Evolutionary conservation across 1,140 invertebrate genomes (phyloP), one percentile per base, ranked within the genome.

Genomic region (Arctopsyche grandis): DNA sequence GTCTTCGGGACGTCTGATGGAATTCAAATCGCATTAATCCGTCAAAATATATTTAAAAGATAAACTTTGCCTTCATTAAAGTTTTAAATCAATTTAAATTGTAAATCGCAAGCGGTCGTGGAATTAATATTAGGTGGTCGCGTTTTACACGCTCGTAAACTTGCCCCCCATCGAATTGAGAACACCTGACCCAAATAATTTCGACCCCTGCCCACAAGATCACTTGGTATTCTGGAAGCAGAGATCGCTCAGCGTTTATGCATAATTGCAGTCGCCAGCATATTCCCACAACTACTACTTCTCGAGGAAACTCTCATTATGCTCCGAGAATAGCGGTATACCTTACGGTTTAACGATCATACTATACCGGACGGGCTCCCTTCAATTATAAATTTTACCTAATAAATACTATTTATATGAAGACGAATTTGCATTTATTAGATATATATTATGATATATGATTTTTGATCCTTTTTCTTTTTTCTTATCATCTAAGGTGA

Each of bases 221-320:
- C 26, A 48, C 24, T 74, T 21, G 71, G 71, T 52, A 74, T 74
- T 74, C 71, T n/a, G 16, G 46, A n/a, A 48, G 71, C 19, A 52
- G 44, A 52, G 71, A 76, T 76, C 48, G 48, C 58, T 58, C 46
- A 58, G 46, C 29, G 24, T 69, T 77, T 77, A 77, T 77, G 75
- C 75, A 77, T 77, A 69, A 77, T 77, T 77, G 75, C 75, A 77
- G 29, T 26, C 22, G 46, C 71, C 21, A 14, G 63, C 63, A 66
- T 12, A 66, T 66, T 29, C 63, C 63, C 5, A 66, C 9, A 16
- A 52, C 48, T 16, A 52, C 48, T 52, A 14, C 29, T 38, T 38
- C 29, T 38, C 29, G 7, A 38, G 29, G 29, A 38, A 38, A 38
- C 29, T 38, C 29, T 38, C 29, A 38, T 38, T 38, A 38, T 38